Base-by-base conservation (phyloP, 2,888 invertebrate species). In the Leucophora obtusa region DNA sequence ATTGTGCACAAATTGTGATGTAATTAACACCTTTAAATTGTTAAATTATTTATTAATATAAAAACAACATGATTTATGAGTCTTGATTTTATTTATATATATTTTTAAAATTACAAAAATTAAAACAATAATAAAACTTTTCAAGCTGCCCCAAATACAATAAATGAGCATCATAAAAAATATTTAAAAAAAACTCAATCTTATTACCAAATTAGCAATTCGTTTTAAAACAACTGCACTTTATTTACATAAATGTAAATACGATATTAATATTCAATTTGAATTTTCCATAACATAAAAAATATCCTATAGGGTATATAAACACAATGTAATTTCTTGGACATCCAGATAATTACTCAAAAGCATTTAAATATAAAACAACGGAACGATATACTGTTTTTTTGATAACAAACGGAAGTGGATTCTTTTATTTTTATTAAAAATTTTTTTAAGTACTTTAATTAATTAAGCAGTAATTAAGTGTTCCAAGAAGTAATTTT, bases 141-240 rank as follows among this genome's bases (percentile, higher is more conserved):
- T 10, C 33, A 71, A 66, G 60, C 65, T 71, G 60, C 65, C 71
- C 14, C 56, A 72, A 66, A 72, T n/a, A 47, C 43, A 4, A 47
- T n/a, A 1, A 47, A 14, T 47, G 5, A 47, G 43, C n/a, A 14
- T 14, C n/a, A 47, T 47, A n/a, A n/a, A n/a, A n/a, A n/a, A n/a
- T n/a, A n/a, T n/a, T n/a, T n/a, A n/a, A n/a, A n/a, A n/a, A n/a
- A n/a, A n/a, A n/a, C n/a, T n/a, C n/a, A n/a, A n/a, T n/a, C n/a
- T 21, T 21, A 21, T n/a, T 47, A 47, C n/a, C 43, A 47, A 47
- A 47, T 47, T 47, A 11, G 11, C 11, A 6, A 38, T 38, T 38
- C 4, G 7, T 38, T 38, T 38, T 38, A 38, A 38, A 38, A 38
- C 38, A 11, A 38, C 2, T 38, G 10, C 10, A 11, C 2, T 38